Percentiles rank a stretch among this genome's conserved stretches.
phyloP scores from a whole-genome alignment of 2,113 vertebrate species.

The Tautogolabrus adspersus region DNA sequence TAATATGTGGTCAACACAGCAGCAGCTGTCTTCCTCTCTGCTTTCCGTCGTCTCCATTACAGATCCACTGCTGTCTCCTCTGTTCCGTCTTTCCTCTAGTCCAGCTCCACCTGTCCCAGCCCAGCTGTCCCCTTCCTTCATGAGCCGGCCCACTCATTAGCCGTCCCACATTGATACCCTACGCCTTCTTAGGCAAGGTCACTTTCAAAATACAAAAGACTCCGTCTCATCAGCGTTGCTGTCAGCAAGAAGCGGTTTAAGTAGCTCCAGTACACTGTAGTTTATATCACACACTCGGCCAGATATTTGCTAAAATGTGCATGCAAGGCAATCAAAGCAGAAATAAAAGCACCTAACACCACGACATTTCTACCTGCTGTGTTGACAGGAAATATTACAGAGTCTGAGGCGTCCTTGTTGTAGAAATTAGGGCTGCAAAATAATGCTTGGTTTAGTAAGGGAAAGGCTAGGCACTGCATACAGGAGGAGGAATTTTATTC shows the following conservation, averaged over 20 bases:
- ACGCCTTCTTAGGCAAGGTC: constrained; percentile 40
- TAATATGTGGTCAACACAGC: constrained; percentile 59
- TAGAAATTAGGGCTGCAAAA: background rate
- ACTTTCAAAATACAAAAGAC: constrained; percentile 43
- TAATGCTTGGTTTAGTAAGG: background rate
- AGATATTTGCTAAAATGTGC: background rate
- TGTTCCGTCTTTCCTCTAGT: constrained; percentile 40
- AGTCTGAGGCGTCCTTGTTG: background rate
- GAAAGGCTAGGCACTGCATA: too few relatives aligned
- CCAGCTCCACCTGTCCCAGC: constrained; percentile 22
- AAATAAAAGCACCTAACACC: background rate
- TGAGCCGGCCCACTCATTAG: constrained; percentile 59
- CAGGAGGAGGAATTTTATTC: too few relatives aligned
- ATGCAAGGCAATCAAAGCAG: background rate
- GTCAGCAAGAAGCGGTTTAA: background rate
- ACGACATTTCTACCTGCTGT: too few relatives aligned
- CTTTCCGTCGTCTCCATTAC: constrained; percentile 68
- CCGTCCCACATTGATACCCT: constrained; percentile 22
- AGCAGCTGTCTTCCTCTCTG: constrained; percentile 72
- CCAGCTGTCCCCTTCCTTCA: constrained; percentile 79
- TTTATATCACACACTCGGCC: too few relatives aligned
- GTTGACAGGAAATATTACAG: too few relatives aligned
- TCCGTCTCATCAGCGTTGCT: background rate
- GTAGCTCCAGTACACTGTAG: too few relatives aligned
- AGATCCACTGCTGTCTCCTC: constrained; percentile 48